Conservation (phyloP, 2,797 vertebrate species). For the Lepus oiostolus region DNA sequence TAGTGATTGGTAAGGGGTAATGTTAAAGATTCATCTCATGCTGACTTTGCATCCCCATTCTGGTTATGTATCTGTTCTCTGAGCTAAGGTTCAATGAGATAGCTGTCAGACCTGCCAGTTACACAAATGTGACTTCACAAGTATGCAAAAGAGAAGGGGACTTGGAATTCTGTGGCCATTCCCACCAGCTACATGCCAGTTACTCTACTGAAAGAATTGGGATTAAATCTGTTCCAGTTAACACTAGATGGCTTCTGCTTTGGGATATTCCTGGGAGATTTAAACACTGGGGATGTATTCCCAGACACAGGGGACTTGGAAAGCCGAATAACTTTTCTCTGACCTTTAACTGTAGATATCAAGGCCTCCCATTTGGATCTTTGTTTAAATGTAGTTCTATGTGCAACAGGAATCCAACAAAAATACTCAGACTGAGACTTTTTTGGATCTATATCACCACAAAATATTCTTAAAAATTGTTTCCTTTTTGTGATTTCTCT, state of each 20-base stretch:
- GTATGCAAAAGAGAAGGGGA: slow-evolving; percentile 65
- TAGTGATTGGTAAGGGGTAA: not conserved
- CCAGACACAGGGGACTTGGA: slow-evolving; percentile 36
- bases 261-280: slow-evolving; percentile 67
- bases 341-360: not conserved
- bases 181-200: slow-evolving; percentile 32
- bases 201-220: not conserved
- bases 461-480: slow-evolving; percentile 61
- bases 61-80: slow-evolving; percentile 15
- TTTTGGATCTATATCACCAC: slow-evolving; percentile 42
- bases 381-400: slow-evolving; percentile 60
- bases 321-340: slow-evolving; percentile 32
- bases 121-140: slow-evolving; percentile 64
- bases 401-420: slow-evolving; percentile 21
- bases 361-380: not conserved
- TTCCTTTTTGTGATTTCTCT: slow-evolving; percentile 46
- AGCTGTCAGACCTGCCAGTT: slow-evolving; percentile 29
- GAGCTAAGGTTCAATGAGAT: slow-evolving; percentile 44
- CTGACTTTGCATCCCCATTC: not conserved
- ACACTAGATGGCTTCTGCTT: not conserved
- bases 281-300: slow-evolving; percentile 3
- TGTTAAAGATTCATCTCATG: not conserved
- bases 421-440: slow-evolving; percentile 66
- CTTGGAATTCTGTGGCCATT: slow-evolving; percentile 39
- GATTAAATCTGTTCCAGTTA: slow-evolving; percentile 53